Base-by-base conservation (phyloP, 2,797 vertebrate species). In the Acropternis orthonyx region DNA sequence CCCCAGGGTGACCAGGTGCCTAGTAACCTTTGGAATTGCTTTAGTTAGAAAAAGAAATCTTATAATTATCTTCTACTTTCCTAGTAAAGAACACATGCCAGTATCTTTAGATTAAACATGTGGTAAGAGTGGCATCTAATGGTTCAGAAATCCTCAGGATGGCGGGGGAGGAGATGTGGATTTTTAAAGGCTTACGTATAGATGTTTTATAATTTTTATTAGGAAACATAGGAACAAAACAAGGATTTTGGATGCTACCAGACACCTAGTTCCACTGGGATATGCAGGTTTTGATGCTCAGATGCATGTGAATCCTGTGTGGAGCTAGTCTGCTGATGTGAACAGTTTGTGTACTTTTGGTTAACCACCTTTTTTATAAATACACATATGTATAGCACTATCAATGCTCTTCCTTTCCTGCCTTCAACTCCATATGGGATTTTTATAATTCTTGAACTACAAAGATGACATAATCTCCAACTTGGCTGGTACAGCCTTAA, bases 101-200 rank as follows among this genome's bases (percentile, higher is more conserved):
- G 23, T 18, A 21, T 78, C 84, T 90, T 54, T 56, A 54, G 32
- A 39, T 80, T 43, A 83, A 85, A 59, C 15, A 6, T 27, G 30
- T 69, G 26, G 5, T 80, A 65, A 92, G 52, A 89, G 83, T 81
- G 85, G 76, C 65, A 90, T 75, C 79, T 94, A 92, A 90, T 61
- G 66, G 44, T 63, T 91, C 67, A 76, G 59, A 84, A 79, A 48
- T 55, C 59, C 49, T 61, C 56, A 52, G 65, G 54, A 26, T 37
- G 19, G 11, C 51, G 32, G 7, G 8, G 17, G 12, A 68, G 10
- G 9, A 30, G 7, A 32, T 3, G 5, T 8, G 83, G n/a, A 49
- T 34, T 77, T 90, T 74, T 79, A 39, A 69, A 88, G 61, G 22
- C 8, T 54, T 41, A n/a, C 17, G 9, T 59, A 44, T 8, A 59